Conservation (phyloP, 2,113 vertebrate genomes). For the Pavo muticus region DNA sequence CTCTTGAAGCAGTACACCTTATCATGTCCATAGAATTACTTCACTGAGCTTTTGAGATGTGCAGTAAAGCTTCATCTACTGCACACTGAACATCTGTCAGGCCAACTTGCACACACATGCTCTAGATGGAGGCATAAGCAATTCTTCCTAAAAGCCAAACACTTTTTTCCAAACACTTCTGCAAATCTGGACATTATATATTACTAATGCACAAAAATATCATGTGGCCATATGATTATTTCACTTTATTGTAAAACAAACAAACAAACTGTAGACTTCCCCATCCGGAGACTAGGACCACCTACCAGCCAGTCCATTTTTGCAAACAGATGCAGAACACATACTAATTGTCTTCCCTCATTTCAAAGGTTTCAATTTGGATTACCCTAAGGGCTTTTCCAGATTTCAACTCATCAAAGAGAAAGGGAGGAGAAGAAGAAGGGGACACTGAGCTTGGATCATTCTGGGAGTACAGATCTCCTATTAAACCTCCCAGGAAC, state of each 20-base stretch:
- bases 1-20: neutral
- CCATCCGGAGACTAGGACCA: neutral
- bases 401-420: neutral
- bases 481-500: neutral
- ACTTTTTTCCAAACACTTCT: neutral
- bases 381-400: neutral
- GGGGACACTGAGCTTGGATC: neutral
- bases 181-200: neutral
- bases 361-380: neutral
- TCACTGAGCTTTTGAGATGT: neutral
- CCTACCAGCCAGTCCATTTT: neutral
- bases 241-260: neutral
- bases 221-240: neutral
- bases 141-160: neutral
- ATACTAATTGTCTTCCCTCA: neutral
- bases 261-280: neutral
- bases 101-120: neutral
- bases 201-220: conserved; percentile 11
- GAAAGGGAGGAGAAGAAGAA: neutral
- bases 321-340: neutral
- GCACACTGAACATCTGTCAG: neutral
- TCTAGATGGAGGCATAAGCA: neutral
- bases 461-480: neutral
- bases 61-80: neutral
- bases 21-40: neutral